Evolutionary conservation across 35 echinoderm and acorn worm species (phyloP).

Genomic region (Chiridota heheva): DNA sequence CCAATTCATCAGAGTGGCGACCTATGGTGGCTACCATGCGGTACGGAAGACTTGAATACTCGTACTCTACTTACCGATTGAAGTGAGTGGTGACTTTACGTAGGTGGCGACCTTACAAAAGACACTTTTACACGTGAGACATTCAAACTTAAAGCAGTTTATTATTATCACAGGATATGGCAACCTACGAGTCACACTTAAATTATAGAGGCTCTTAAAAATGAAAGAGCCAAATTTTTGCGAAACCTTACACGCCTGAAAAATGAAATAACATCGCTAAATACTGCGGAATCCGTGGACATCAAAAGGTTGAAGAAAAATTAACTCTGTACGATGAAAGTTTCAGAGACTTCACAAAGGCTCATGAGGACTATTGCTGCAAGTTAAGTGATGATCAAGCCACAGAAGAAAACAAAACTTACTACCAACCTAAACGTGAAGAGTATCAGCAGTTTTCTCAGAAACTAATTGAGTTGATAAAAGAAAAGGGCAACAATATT

Average conservation of each 20-base stretch:
- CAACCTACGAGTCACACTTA: too few relatives aligned
- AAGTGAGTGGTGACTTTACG: too few relatives aligned
- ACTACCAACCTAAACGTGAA: conserved; percentile 6
- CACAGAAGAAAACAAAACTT: background rate
- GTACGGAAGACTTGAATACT: too few relatives aligned
- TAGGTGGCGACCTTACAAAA: too few relatives aligned
- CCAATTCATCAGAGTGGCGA: too few relatives aligned
- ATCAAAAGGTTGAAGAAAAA: conserved; percentile 2
- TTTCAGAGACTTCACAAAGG: conserved; percentile 10
- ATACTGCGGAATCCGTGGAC: background rate
- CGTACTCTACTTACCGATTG: too few relatives aligned
- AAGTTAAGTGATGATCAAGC: conserved; percentile 1
- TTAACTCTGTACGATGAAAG: background rate
- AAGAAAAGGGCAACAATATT: background rate
- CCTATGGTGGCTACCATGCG: too few relatives aligned
- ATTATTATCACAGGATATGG: too few relatives aligned
- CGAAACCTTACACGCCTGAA: conserved; percentile 12
- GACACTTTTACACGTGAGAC: too few relatives aligned
- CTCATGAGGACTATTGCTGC: background rate
- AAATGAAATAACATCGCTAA: conserved; percentile 27
- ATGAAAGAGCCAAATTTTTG: conserved; percentile 7
- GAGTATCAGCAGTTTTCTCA: conserved; percentile 3
- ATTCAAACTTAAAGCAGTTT: too few relatives aligned
- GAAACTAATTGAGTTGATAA: background rate
- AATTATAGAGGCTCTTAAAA: conserved; percentile 30